These are phyloP conservation scores for Schizopygopsis malacanthus DNA, from an alignment of 2,797 vertebrate species.

Conservation along the genomic window DNA sequence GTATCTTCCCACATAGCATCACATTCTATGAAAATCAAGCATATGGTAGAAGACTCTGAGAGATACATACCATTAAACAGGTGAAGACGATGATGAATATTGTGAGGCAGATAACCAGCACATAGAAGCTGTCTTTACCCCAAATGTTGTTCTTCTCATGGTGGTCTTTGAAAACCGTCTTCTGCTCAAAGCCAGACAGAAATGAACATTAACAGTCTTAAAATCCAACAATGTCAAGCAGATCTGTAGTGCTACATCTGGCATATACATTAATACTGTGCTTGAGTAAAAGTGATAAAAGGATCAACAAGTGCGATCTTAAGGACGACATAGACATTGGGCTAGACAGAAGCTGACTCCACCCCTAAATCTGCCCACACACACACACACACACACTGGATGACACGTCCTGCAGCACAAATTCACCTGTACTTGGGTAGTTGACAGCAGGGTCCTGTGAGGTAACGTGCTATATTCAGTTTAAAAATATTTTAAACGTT, in stretches of 20 bases:
- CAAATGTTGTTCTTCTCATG: conserved; percentile 86
- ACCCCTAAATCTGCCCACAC: conserved; percentile 48
- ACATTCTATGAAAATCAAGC: neutral
- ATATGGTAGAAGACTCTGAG: neutral
- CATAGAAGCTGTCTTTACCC: conserved; percentile 89
- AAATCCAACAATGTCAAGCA: neutral
- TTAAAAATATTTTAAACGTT: neutral
- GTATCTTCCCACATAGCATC: neutral
- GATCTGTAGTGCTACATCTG: conserved; percentile 34
- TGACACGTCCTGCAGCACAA: conserved; percentile 13
- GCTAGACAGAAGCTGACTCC: conserved; percentile 36
- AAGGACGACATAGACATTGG: conserved; percentile 49
- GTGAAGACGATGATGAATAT: conserved; percentile 88
- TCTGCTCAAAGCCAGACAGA: conserved; percentile 70
- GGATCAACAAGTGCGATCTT: conserved; percentile 52
- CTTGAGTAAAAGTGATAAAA: conserved; percentile 40
- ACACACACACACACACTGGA: conserved; percentile 30
- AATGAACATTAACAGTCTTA: neutral
- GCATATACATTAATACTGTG: conserved; percentile 4
- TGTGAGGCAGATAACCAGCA: conserved; percentile 88
- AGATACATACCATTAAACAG: conserved; percentile 86
- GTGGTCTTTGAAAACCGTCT: conserved; percentile 87
- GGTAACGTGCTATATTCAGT: neutral
- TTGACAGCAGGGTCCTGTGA: neutral
- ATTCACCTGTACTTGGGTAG: neutral